phyloP scores from a whole-genome alignment of 2,888 invertebrate species.

The Apodemia hepburni region DNA sequence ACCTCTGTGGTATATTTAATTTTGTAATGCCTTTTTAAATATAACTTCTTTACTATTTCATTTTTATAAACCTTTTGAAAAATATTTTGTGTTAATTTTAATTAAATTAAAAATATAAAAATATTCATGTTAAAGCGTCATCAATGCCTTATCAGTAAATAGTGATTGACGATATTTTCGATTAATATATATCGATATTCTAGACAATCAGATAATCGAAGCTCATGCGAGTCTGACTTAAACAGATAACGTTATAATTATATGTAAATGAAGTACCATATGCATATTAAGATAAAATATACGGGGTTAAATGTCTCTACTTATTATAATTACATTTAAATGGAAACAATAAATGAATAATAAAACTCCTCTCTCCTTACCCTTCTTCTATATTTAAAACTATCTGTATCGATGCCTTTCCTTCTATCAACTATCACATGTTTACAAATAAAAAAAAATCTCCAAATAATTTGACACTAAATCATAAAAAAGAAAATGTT shows the following conservation, averaged over 20 bases:
- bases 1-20: neutral
- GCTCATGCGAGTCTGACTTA: slow-evolving; percentile 57
- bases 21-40: slow-evolving; percentile 1
- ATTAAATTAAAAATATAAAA: slow-evolving; percentile 5
- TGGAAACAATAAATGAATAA: slow-evolving; percentile 78
- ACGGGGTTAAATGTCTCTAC: slow-evolving; percentile 47
- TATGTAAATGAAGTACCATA: slow-evolving; percentile 55
- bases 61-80: slow-evolving; percentile 4
- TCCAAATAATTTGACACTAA: slow-evolving; percentile 32
- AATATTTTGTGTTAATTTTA: slow-evolving; percentile 7
- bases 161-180: slow-evolving; percentile 9
- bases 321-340: slow-evolving; percentile 46
- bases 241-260: slow-evolving; percentile 43
- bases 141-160: slow-evolving; percentile 3
- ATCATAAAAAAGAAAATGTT: slow-evolving; percentile 30
- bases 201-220: slow-evolving; percentile 38
- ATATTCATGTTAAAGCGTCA: slow-evolving; percentile 12
- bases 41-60: neutral
- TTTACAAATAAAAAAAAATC: slow-evolving; percentile 30
- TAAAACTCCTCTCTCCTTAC: slow-evolving; percentile 59
- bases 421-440: slow-evolving; percentile 31
- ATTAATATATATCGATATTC: slow-evolving; percentile 7
- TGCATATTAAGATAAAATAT: slow-evolving; percentile 54
- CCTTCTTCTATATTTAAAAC: slow-evolving; percentile 41
- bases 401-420: slow-evolving; percentile 33